A percentile compares a stretch with the other conserved stretches of the same genome.
These are phyloP conservation scores for Amphipyra tragopoginis DNA, from an alignment of 2,888 invertebrate genomes.

Conservation along the genomic window DNA sequence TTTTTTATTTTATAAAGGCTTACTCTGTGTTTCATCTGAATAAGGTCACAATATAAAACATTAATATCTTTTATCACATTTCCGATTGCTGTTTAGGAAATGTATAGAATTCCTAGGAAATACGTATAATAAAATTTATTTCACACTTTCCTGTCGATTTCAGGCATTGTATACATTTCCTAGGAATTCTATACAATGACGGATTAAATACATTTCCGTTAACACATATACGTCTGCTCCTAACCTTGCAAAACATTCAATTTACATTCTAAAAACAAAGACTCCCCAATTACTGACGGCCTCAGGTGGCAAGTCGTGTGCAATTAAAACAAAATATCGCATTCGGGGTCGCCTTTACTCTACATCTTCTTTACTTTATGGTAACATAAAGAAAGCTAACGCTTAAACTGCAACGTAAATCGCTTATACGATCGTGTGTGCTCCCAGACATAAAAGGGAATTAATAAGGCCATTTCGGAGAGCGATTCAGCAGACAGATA, in stretches of 20 bases:
- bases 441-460: conserved; percentile 83
- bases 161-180: too few relatives aligned
- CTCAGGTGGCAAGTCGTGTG: conserved; percentile 78
- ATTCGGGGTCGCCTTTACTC: conserved; percentile 67
- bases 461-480: conserved; percentile 86
- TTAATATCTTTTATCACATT: too few relatives aligned
- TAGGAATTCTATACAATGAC: too few relatives aligned
- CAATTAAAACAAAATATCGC: conserved; percentile 84
- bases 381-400: conserved; percentile 86
- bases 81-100: too few relatives aligned
- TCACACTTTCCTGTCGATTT: too few relatives aligned
- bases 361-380: conserved; percentile 80
- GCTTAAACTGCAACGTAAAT: conserved; percentile 82
- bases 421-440: conserved; percentile 80
- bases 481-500: conserved; percentile 83
- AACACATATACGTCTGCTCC: too few relatives aligned
- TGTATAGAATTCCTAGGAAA: too few relatives aligned
- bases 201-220: too few relatives aligned
- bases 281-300: conserved; percentile 61
- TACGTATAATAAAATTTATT: too few relatives aligned
- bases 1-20: too few relatives aligned
- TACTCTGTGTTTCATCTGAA: too few relatives aligned
- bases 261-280: conserved; percentile 52
- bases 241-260: conserved; percentile 23
- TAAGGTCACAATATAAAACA: too few relatives aligned